Evolutionary conservation across 2,797 vertebrate genomes (phyloP).

Genomic region (Acridotheres tristis): DNA sequence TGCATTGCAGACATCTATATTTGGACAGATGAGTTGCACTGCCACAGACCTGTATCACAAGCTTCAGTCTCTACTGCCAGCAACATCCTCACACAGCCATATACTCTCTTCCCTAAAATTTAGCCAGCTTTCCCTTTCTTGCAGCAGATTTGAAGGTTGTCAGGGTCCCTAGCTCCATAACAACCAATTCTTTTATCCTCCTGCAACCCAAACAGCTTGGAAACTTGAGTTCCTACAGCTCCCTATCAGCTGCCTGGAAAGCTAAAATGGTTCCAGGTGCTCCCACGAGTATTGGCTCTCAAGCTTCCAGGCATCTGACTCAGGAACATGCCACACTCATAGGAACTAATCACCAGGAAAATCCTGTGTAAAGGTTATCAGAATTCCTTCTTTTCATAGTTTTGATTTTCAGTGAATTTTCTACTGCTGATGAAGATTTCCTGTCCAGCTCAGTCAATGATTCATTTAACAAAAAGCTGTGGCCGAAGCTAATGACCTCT

Average conservation of each 20-base stretch:
- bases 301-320: neutral
- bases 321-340: neutral
- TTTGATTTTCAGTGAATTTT: neutral
- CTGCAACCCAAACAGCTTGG: slow-evolving; percentile 9
- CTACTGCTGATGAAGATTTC: neutral
- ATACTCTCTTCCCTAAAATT: neutral
- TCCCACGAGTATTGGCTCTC: neutral
- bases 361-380: neutral
- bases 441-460: neutral
- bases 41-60: slow-evolving; percentile 35
- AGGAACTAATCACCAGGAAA: neutral
- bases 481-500: neutral
- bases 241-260: neutral
- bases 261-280: neutral
- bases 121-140: slow-evolving; percentile 4
- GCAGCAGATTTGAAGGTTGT: slow-evolving; percentile 11
- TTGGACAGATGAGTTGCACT: slow-evolving; percentile 51
- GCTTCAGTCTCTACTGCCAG: neutral
- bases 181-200: slow-evolving; percentile 30
- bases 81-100: neutral
- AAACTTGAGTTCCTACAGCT: neutral
- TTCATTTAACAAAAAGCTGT: neutral
- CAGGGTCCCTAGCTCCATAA: neutral
- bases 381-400: neutral
- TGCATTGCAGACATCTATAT: slow-evolving; percentile 70